Percentiles rank a stretch among this genome's conserved stretches.
phyloP scores from a whole-genome alignment of 2,888 invertebrate genomes.

The Eupithecia exiguata region DNA sequence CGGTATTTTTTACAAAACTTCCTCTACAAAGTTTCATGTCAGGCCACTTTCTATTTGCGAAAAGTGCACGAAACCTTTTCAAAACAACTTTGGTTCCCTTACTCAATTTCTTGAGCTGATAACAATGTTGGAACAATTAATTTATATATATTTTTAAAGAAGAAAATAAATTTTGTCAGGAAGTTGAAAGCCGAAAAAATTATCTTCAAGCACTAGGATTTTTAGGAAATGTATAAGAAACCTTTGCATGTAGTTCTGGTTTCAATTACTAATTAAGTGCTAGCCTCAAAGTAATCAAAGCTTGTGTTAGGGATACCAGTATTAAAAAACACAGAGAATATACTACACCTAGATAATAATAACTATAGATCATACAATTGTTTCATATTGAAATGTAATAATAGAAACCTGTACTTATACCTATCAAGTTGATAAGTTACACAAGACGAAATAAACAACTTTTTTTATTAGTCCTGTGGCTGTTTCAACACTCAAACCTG shows the following conservation, averaged over 20 bases:
- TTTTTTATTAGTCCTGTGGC: no score
- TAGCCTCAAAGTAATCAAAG: neutral
- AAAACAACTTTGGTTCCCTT: constrained; percentile 24
- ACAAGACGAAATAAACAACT: no score
- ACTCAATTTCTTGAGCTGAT: neutral
- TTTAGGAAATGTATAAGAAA: neutral
- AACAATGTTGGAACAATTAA: neutral
- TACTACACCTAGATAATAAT: no score
- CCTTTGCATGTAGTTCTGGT: neutral
- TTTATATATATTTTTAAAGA: neutral
- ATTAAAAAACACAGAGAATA: neutral
- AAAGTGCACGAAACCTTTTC: constrained; percentile 24
- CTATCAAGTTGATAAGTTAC: no score
- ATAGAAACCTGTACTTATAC: no score
- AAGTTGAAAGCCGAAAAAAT: neutral
- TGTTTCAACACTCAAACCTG: neutral
- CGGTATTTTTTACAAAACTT: constrained; percentile 12
- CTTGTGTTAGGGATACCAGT: neutral
- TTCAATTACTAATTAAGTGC: neutral
- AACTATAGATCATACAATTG: no score
- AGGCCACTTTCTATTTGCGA: constrained; percentile 39
- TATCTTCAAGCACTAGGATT: neutral
- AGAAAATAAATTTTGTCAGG: neutral
- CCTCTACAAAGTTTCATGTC: constrained; percentile 18
- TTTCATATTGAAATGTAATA: no score